phyloP scores from a whole-genome alignment of 2,797 vertebrate species.

The Onychomys arenicola region DNA sequence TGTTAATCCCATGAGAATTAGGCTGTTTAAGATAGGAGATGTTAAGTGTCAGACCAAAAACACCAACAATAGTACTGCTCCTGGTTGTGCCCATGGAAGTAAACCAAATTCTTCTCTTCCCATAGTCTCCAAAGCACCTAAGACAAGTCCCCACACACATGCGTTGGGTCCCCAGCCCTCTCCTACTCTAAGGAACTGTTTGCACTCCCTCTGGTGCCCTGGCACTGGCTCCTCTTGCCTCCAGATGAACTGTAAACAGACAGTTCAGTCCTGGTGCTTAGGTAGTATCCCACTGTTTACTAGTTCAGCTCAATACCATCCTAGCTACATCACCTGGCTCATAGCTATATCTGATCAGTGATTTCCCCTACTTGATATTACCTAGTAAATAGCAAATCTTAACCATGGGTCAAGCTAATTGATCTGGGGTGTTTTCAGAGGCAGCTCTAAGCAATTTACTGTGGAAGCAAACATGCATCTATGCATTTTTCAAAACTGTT shows the following conservation, averaged over 20 bases:
- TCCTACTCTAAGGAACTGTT: neutral
- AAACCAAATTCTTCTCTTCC: neutral
- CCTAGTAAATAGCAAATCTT: neutral
- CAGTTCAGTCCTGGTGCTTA: constrained; percentile 3
- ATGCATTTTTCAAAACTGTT: neutral
- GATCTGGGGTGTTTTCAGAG: neutral
- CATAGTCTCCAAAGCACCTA: neutral
- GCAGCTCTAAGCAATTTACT: constrained; percentile 16
- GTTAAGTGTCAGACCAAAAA: neutral
- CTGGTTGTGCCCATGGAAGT: neutral
- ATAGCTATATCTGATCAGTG: neutral
- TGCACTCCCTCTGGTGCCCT: neutral
- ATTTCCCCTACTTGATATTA: neutral
- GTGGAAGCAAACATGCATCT: neutral
- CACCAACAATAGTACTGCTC: neutral
- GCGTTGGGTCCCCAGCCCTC: neutral
- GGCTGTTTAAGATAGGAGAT: neutral
- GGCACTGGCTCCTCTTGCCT: neutral
- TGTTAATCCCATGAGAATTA: neutral
- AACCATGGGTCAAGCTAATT: neutral
- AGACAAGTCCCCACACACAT: neutral
- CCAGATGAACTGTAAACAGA: neutral
- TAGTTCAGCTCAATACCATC: neutral
- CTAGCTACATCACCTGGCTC: neutral
- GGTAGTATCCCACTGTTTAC: neutral